phyloP scores from a whole-genome alignment of 2,113 vertebrate genomes.

The Pachycephala philippinensis region DNA sequence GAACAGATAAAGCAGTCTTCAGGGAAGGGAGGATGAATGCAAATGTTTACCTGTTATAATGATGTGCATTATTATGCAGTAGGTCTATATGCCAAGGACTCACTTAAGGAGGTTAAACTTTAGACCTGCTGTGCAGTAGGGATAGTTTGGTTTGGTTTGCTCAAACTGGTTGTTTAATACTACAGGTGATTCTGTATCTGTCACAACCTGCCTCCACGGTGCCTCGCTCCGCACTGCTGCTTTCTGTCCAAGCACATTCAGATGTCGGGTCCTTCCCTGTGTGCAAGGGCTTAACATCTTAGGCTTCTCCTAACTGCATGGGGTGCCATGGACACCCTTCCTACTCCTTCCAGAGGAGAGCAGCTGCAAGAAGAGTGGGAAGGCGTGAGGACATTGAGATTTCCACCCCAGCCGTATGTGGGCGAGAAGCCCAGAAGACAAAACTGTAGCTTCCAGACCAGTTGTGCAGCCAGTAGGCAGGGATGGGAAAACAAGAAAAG shows the following conservation, averaged over 20 bases:
- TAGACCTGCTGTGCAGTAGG: neutral
- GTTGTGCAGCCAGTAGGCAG: neutral
- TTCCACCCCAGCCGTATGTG: neutral
- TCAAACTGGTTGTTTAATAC: neutral
- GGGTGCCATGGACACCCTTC: neutral
- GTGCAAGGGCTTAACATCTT: neutral
- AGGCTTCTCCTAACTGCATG: neutral
- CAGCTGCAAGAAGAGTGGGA: neutral
- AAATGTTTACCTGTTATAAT: neutral
- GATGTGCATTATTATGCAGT: neutral
- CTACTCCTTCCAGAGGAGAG: neutral
- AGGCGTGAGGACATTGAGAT: neutral
- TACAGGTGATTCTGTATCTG: neutral
- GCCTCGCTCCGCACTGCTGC: neutral
- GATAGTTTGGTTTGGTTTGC: neutral
- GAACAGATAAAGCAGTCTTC: neutral
- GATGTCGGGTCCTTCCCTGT: neutral
- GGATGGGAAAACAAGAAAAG: neutral
- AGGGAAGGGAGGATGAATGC: neutral
- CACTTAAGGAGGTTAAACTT: neutral
- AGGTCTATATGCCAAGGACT: neutral
- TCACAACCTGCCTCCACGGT: neutral
- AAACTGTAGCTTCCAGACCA: neutral
- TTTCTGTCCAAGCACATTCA: neutral
- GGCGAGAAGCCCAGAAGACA: neutral